Base-by-base conservation (phyloP, 92 coral and sea anemone species). In the Pocillopora grandis region DNA sequence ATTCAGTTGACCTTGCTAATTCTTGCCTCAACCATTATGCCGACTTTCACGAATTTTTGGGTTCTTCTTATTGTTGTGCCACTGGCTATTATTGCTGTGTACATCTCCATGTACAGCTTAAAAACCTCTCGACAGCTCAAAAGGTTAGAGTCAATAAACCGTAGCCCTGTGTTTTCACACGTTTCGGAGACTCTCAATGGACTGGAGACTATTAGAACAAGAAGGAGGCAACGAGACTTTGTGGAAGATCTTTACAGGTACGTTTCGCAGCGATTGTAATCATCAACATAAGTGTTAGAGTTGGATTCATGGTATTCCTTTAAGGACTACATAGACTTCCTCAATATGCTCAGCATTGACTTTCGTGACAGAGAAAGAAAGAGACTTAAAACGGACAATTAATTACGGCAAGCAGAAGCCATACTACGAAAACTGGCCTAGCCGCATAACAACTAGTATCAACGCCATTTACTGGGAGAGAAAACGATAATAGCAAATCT, bases 101-200 rank as follows among this genome's bases (percentile, higher is more conserved):
- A 9, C 58, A 61, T 64, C 21, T 35, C 27, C 49, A 78, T 59
- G 58, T 78, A 78, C 21, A 62, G 65, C 48, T 48, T 78, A 10
- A 63, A 63, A 48, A 19, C 82, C 16, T 78, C 82, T 12, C 68
- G 82, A 42, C 60, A 78, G 72, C 16, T 78, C 18, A 78, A 78
- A 68, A 78, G 82, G 58, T 19, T 78, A 20, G 72, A 78, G 82
- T 78, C 82, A 1, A 64, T 78, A 37, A 37, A 68, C 55, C 82
- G 82, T 16, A 78, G 82, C 49, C 82, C 82, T n/a, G 82, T 78
- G 1, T 78, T 78, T 52, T 78, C 82, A 2, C 82, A 78, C 67
- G 9, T 78, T 78, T 78, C 82, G 56, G 82, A 78, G 71, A 78
- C 72, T 8, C 66, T 78, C 61, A 52, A 65, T 78, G 82, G 82